Percentiles rank a stretch among this genome's conserved stretches.
Evolutionary conservation across 1,140 invertebrate genomes (phyloP).

Genomic region (Drosophila lacertosa): DNA sequence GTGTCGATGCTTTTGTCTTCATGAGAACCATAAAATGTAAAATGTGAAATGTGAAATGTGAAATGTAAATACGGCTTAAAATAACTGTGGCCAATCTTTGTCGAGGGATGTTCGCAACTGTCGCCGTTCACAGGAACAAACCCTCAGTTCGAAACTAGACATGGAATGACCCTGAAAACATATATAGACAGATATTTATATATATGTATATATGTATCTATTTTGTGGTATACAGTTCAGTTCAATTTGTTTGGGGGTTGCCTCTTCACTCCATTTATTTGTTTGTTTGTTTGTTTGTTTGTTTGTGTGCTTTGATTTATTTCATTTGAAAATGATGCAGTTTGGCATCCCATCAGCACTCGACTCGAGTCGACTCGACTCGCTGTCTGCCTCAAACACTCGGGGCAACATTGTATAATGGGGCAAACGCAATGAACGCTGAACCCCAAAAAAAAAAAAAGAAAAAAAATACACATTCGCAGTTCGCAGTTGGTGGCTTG

Average conservation of each 20-base stretch:
- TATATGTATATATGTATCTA: slow-evolving; percentile 8
- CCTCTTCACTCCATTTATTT: slow-evolving; percentile 22
- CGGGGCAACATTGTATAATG: slow-evolving; percentile 46
- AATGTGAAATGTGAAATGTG: slow-evolving; percentile 18
- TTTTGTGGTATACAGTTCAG: slow-evolving; percentile 35
- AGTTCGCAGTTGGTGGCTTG: slow-evolving; percentile 44
- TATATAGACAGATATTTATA: slow-evolving; percentile 2
- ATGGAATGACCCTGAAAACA: slow-evolving; percentile 39
- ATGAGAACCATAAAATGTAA: slow-evolving; percentile 52
- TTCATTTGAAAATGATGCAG: slow-evolving; percentile 80
- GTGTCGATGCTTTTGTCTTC: slow-evolving; percentile 69
- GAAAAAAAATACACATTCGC: slow-evolving; percentile 11
- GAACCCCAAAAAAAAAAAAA: slow-evolving; percentile 25
- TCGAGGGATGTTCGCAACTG: slow-evolving; percentile 29
- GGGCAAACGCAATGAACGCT: slow-evolving; percentile 24
- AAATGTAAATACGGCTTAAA: slow-evolving; percentile 43
- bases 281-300: slow-evolving; percentile 62
- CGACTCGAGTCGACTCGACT: too few species aligned
- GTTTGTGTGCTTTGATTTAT: slow-evolving; percentile 81
- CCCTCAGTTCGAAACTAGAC: slow-evolving; percentile 8
- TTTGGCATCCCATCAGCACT: slow-evolving; percentile 47
- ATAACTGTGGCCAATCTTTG: slow-evolving; percentile 34
- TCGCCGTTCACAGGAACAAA: slow-evolving; percentile 31
- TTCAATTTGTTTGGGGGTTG: slow-evolving; percentile 48
- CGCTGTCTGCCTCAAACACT: slow-evolving; percentile 37